Conservation (phyloP, 1,140 invertebrate genomes). For the Spodoptera frugiperda region DNA sequence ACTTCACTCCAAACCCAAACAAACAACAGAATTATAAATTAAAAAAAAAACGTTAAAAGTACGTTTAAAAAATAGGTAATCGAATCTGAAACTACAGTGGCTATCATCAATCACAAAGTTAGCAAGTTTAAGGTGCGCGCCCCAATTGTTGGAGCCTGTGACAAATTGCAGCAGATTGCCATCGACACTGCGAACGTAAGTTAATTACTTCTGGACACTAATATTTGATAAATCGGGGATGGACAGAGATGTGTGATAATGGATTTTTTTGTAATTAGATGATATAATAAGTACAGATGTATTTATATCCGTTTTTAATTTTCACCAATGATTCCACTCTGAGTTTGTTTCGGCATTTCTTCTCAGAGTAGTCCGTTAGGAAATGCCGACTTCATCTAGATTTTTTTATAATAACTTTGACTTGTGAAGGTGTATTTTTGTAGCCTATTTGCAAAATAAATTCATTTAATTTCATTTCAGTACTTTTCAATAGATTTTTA, state of each 20-base stretch:
- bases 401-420: too few species aligned
- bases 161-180: conserved; percentile 39
- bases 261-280: too few species aligned
- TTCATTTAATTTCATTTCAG: too few species aligned
- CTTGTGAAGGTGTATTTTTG: too few species aligned
- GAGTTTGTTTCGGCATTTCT: too few species aligned
- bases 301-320: background rate
- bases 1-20: background rate
- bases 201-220: background rate
- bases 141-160: conserved; percentile 21
- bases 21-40: background rate
- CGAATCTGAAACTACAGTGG: background rate
- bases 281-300: background rate
- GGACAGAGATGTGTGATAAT: background rate
- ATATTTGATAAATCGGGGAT: background rate
- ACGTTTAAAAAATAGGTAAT: too few species aligned
- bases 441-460: too few species aligned
- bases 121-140: conserved; percentile 28
- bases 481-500: too few species aligned
- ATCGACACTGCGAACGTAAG: conserved; percentile 24
- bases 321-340: too few species aligned
- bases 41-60: background rate
- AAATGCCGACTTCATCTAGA: too few species aligned
- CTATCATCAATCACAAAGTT: conserved; percentile 12
- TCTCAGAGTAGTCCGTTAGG: too few species aligned